phyloP scores from a whole-genome alignment of 1,140 invertebrate species.

The Laupala kohalensis region DNA sequence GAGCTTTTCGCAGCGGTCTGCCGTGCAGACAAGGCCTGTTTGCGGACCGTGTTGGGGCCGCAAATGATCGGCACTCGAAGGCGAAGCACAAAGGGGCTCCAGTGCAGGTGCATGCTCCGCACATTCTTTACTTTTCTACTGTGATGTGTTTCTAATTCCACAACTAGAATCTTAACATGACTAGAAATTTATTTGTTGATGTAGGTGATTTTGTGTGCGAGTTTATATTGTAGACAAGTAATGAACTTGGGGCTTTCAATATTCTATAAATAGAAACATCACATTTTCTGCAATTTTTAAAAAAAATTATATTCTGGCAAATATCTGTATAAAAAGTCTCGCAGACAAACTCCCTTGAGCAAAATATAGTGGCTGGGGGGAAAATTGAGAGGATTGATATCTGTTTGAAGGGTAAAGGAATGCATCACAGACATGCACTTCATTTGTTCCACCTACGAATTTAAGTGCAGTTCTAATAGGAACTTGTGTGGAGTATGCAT shows the following conservation, averaged over 20 bases:
- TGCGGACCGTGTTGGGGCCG: constrained; percentile 1
- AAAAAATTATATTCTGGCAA: too few relatives aligned
- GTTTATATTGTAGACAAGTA: too few relatives aligned
- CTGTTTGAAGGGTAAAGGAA: too few relatives aligned
- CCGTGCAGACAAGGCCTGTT: not conserved
- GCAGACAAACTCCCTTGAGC: too few relatives aligned
- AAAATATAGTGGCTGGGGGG: too few relatives aligned
- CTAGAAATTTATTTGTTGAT: too few relatives aligned
- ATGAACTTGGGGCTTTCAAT: too few relatives aligned
- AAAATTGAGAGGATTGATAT: too few relatives aligned
- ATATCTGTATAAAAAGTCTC: too few relatives aligned
- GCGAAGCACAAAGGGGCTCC: not conserved
- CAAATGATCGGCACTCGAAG: constrained; percentile 2
- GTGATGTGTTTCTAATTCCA: not conserved
- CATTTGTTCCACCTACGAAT: not conserved
- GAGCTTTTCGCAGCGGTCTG: not conserved
- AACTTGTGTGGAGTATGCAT: not conserved
- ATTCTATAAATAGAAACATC: too few relatives aligned
- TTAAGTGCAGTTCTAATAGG: not conserved
- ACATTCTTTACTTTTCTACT: not conserved
- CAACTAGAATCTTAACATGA: not conserved
- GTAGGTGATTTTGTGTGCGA: not conserved
- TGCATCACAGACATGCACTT: not conserved
- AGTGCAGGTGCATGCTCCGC: constrained; percentile 7
- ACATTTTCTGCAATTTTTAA: too few relatives aligned